phyloP scores from a whole-genome alignment of 2,113 vertebrate species.

The Ageneiosus marmoratus region DNA sequence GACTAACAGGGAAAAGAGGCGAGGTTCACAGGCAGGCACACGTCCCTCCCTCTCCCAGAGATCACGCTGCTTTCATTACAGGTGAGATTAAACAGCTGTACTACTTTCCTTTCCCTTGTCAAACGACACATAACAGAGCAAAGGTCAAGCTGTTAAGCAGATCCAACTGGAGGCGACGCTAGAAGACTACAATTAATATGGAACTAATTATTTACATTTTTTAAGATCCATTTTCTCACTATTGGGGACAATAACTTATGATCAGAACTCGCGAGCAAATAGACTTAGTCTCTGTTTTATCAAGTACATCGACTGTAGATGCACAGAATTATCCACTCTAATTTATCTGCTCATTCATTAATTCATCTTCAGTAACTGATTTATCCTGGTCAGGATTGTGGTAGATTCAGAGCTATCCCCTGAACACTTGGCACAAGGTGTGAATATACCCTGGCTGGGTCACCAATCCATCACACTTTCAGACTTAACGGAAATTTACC shows the following conservation, averaged over 20 bases:
- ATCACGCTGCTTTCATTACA: not conserved
- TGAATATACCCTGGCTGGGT: not conserved
- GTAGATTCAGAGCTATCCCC: not conserved
- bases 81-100: constrained; percentile 11
- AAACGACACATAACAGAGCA: not conserved
- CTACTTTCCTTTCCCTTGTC: not conserved
- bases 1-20: not conserved
- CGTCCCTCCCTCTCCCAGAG: constrained; percentile 13
- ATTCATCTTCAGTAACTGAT: not conserved
- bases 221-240: not conserved
- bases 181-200: not conserved
- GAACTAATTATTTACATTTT: not conserved
- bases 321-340: not conserved
- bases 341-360: not conserved
- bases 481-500: not conserved
- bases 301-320: not conserved
- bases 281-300: not conserved
- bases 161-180: not conserved
- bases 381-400: not conserved
- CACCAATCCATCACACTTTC: not conserved
- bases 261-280: not conserved
- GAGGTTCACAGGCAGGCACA: not conserved
- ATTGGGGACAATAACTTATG: not conserved
- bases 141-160: not conserved
- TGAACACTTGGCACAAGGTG: not conserved